A percentile compares a stretch with the other conserved stretches of the same genome.
Conservation (phyloP, 2,888 invertebrate genomes). For the Meteorus colon region DNA sequence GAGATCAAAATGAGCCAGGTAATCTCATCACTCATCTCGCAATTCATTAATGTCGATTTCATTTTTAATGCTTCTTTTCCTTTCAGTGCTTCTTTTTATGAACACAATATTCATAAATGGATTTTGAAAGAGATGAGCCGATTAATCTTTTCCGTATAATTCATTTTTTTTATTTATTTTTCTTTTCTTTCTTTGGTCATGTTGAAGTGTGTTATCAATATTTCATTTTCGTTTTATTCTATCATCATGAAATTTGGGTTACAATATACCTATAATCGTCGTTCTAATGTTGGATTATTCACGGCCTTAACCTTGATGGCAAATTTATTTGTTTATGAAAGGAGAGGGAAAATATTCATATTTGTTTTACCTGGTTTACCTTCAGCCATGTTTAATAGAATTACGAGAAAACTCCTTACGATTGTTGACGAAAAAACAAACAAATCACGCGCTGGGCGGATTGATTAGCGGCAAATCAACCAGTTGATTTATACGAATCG, state of each 20-base stretch:
- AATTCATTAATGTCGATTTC: not conserved
- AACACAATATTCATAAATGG: not conserved
- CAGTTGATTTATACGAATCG: constrained; percentile 3
- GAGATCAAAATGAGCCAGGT: not conserved
- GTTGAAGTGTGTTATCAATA: not conserved
- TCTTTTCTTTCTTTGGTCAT: not conserved
- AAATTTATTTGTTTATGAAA: not conserved
- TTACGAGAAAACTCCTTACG: not conserved
- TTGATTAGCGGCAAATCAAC: constrained; percentile 6
- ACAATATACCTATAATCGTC: no score
- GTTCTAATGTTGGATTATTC: not conserved
- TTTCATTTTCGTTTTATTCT: not conserved
- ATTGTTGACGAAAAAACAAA: not conserved
- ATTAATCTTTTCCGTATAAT: not conserved
- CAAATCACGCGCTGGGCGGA: not conserved
- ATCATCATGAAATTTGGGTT: no score
- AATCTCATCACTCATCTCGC: not conserved
- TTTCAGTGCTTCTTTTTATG: not conserved
- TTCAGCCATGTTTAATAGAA: not conserved
- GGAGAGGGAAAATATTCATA: not conserved
- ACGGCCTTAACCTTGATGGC: not conserved
- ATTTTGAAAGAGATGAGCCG: not conserved
- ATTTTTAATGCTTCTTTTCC: not conserved
- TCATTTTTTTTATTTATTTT: not conserved
- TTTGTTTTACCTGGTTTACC: not conserved